These are phyloP conservation scores for Octodon degus DNA, from an alignment of 2,113 vertebrate species.

Conservation along the genomic window DNA sequence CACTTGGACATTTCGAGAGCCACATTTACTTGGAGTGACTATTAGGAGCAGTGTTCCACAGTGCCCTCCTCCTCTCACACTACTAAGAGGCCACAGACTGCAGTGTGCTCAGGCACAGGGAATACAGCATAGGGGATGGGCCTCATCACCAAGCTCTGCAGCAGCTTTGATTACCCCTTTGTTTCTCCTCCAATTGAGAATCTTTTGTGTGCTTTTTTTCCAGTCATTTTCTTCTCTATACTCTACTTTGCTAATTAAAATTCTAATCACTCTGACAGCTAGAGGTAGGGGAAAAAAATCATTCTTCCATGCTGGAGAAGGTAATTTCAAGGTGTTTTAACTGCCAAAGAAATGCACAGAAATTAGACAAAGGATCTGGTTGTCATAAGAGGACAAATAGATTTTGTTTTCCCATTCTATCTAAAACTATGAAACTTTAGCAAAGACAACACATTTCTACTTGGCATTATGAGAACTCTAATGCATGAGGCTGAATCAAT, in stretches of 20 bases:
- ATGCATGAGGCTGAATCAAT: slow-evolving; percentile 62
- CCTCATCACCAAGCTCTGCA: slow-evolving; percentile 71
- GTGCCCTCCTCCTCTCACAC: neutral
- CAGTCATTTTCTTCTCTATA: slow-evolving; percentile 80
- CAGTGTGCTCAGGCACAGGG: slow-evolving; percentile 41
- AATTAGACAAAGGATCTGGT: slow-evolving; percentile 87
- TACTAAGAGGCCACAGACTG: slow-evolving; percentile 64
- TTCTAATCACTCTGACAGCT: slow-evolving; percentile 90
- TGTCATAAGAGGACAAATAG: slow-evolving; percentile 81
- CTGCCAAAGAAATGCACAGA: slow-evolving; percentile 85
- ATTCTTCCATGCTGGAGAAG: slow-evolving; percentile 86
- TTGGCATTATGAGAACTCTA: slow-evolving; percentile 50
- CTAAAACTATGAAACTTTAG: slow-evolving; percentile 79
- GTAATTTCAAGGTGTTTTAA: slow-evolving; percentile 91
- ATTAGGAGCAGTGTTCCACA: slow-evolving; percentile 69
- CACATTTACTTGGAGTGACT: slow-evolving; percentile 74
- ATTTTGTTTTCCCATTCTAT: slow-evolving; percentile 75
- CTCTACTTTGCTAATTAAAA: slow-evolving; percentile 89
- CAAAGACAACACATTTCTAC: slow-evolving; percentile 55
- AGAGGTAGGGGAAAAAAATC: slow-evolving; percentile 81
- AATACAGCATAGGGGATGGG: slow-evolving; percentile 30
- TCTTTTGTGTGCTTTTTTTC: slow-evolving; percentile 79
- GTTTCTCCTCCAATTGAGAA: slow-evolving; percentile 83
- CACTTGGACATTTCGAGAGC: slow-evolving; percentile 49
- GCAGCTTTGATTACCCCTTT: slow-evolving; percentile 77